Conservation (phyloP, 2,113 vertebrate species). For the Petrocephalus zakoni region DNA sequence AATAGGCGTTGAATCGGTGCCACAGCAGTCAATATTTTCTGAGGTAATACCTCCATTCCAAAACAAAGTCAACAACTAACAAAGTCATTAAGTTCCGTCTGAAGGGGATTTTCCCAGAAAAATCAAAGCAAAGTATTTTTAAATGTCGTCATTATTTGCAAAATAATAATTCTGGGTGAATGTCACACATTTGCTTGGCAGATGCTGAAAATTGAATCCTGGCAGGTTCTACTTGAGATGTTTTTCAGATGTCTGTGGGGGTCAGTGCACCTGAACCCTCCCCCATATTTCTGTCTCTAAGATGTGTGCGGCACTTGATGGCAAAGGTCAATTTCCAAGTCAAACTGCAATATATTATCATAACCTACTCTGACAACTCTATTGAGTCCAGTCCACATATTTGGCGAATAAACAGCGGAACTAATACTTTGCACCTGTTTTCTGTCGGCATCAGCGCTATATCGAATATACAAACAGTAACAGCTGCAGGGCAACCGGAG, state of each 20-base stretch:
- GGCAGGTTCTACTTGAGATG: not conserved
- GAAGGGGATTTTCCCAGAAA: not conserved
- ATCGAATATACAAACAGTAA: conserved; percentile 55
- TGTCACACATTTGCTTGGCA: not conserved
- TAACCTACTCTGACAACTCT: conserved; percentile 50
- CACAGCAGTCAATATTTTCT: not conserved
- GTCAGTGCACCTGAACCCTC: conserved; percentile 42
- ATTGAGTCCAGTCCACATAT: conserved; percentile 39
- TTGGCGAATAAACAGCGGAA: conserved; percentile 45
- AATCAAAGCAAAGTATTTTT: not conserved
- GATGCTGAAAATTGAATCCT: conserved; percentile 4
- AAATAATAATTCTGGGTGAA: not conserved
- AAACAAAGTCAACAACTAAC: not conserved
- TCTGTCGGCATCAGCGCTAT: conserved; percentile 50
- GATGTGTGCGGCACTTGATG: conserved; percentile 36
- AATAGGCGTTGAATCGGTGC: not conserved
- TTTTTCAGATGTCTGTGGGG: conserved; percentile 33
- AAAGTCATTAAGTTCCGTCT: not conserved
- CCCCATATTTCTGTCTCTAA: conserved; percentile 26
- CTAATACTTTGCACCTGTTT: conserved; percentile 62
- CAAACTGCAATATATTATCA: conserved; percentile 41
- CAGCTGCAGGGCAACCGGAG: conserved; percentile 59
- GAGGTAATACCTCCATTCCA: not conserved
- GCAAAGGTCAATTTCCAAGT: conserved; percentile 44
- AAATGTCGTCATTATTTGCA: not conserved